These are phyloP conservation scores for Accipiter virgatus DNA, from an alignment of 2,113 vertebrate genomes.

Conservation along the genomic window DNA sequence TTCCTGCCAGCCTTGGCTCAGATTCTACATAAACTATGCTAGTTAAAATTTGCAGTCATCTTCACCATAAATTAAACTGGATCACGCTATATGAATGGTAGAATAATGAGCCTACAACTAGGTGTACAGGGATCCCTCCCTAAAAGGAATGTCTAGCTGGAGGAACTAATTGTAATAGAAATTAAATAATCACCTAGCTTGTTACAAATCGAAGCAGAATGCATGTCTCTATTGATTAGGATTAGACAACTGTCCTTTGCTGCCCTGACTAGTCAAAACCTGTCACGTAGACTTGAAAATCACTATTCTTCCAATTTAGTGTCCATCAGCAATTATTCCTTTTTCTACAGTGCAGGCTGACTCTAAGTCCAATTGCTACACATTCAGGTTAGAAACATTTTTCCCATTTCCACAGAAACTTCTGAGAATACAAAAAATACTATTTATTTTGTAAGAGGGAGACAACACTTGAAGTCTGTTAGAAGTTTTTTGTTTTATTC, in stretches of 20 bases:
- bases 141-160: neutral
- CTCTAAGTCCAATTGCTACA: neutral
- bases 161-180: neutral
- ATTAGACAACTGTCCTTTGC: neutral
- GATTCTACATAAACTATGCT: neutral
- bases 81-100: neutral
- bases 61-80: neutral
- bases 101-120: neutral
- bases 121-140: rapidly evolving
- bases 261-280: neutral
- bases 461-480: neutral
- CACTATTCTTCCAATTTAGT: neutral
- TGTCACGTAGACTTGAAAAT: neutral
- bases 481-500: neutral
- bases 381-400: neutral
- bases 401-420: neutral
- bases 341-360: neutral
- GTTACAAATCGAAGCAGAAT: neutral
- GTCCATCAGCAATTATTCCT: neutral
- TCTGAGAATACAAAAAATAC: neutral
- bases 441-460: neutral
- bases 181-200: neutral
- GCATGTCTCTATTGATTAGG: rapidly evolving
- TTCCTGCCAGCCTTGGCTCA: neutral
- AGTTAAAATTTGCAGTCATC: neutral